These are phyloP conservation scores for Cichlasoma orientale DNA, from an alignment of 2,797 vertebrate species.

Conservation along the genomic window DNA sequence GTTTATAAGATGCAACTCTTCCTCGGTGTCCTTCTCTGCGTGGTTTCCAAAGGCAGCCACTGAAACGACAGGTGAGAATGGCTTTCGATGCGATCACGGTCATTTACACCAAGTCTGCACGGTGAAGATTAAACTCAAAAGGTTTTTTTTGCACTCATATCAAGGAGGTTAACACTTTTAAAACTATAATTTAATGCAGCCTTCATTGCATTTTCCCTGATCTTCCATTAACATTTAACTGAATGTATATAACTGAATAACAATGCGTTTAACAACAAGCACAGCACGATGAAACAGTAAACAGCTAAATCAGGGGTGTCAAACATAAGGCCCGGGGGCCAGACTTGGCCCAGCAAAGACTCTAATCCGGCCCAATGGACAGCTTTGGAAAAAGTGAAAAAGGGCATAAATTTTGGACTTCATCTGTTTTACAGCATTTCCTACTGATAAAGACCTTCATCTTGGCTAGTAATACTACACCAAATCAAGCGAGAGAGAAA, in stretches of 20 bases:
- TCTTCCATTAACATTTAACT: not conserved
- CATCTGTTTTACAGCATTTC: too few species aligned
- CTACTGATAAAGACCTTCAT: too few species aligned
- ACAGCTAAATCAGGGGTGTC: too few species aligned
- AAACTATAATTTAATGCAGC: not conserved
- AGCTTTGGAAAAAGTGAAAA: too few species aligned
- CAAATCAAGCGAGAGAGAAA: too few species aligned
- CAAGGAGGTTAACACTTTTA: not conserved
- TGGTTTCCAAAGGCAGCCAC: conserved; percentile 68
- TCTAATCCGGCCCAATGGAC: too few species aligned
- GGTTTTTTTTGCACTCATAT: not conserved
- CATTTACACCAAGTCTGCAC: not conserved
- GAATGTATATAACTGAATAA: not conserved
- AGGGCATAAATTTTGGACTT: too few species aligned
- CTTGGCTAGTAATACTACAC: too few species aligned
- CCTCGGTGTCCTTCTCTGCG: conserved; percentile 77
- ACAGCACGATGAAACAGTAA: not conserved
- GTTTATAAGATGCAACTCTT: conserved; percentile 77
- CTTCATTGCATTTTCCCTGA: not conserved
- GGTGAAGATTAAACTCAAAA: not conserved
- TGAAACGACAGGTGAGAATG: conserved; percentile 36
- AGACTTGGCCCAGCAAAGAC: too few species aligned
- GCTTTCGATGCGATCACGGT: not conserved
- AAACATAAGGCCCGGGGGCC: too few species aligned
- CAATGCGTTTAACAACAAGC: not conserved